Percentiles rank a stretch among this genome's conserved stretches.
These are phyloP conservation scores for Ochropacha duplaris DNA, from an alignment of 2,888 invertebrate genomes.

Conservation along the genomic window DNA sequence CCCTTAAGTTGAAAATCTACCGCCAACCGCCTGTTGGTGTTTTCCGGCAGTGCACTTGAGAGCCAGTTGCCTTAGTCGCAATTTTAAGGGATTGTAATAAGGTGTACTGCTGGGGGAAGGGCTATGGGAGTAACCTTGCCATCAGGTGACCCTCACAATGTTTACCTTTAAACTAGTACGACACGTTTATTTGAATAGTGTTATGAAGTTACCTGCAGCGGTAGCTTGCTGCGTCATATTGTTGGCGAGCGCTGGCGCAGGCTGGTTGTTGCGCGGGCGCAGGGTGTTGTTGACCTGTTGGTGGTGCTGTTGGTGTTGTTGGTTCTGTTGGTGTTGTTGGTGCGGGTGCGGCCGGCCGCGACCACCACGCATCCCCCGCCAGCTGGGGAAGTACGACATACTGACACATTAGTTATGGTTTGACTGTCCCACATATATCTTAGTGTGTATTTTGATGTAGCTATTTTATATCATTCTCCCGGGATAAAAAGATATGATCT, in stretches of 20 bases:
- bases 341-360: conserved; percentile 36
- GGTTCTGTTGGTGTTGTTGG: conserved; percentile 23
- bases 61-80: no score
- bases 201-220: not conserved
- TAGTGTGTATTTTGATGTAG: no score
- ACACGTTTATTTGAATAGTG: not conserved
- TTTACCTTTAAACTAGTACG: no score
- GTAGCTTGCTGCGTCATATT: not conserved
- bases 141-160: no score
- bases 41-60: no score
- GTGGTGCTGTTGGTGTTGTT: conserved; percentile 24
- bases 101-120: no score
- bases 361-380: conserved; percentile 69
- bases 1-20: no score
- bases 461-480: no score
- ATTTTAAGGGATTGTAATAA: no score
- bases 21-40: no score
- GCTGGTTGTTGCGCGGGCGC: conserved; percentile 20
- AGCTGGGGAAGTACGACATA: conserved; percentile 66
- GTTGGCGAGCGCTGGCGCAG: conserved; percentile 15
- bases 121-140: no score
- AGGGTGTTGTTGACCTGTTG: not conserved
- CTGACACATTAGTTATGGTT: conserved; percentile 29
- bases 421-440: not conserved
- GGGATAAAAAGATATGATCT: no score